phyloP scores from a whole-genome alignment of 1,140 invertebrate species.

The Drosophila aff. region DNA sequence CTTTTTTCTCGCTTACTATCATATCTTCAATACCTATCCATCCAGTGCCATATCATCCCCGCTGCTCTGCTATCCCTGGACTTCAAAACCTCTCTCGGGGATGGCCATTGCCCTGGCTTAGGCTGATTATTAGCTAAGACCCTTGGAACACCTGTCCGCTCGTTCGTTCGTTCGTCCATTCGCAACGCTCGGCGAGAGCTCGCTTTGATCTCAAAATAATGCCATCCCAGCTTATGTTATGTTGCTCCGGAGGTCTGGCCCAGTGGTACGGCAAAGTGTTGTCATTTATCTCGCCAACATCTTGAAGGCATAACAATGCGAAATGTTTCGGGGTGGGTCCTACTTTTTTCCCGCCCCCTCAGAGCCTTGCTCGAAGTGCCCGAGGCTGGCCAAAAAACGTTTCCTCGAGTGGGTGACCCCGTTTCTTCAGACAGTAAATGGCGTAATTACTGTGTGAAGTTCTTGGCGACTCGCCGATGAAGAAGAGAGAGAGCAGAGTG shows the following conservation, averaged over 20 bases:
- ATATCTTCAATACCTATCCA: not conserved
- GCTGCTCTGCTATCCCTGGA: not conserved
- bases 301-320: slow-evolving; percentile 65
- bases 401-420: slow-evolving; percentile 75
- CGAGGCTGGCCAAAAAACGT: slow-evolving; percentile 54
- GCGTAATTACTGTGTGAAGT: slow-evolving; percentile 81
- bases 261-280: slow-evolving; percentile 59
- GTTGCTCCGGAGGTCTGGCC: slow-evolving; percentile 18
- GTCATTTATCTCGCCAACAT: slow-evolving; percentile 79
- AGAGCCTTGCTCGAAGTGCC: slow-evolving; percentile 20
- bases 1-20: not conserved
- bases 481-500: not conserved
- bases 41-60: not conserved
- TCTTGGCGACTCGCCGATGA: slow-evolving; percentile 31
- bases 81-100: slow-evolving; percentile 17
- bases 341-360: slow-evolving; percentile 25
- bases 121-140: slow-evolving; percentile 51
- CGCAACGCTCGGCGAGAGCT: slow-evolving; percentile 43
- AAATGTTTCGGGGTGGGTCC: slow-evolving; percentile 28
- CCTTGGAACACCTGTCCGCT: slow-evolving; percentile 19
- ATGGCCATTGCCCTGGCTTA: slow-evolving; percentile 7
- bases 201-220: slow-evolving; percentile 64
- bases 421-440: slow-evolving; percentile 76
- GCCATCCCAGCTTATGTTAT: slow-evolving; percentile 57
- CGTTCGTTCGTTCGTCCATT: slow-evolving; percentile 27